phyloP scores from a whole-genome alignment of 2,797 vertebrate species.

The Urosaurus nigricauda region DNA sequence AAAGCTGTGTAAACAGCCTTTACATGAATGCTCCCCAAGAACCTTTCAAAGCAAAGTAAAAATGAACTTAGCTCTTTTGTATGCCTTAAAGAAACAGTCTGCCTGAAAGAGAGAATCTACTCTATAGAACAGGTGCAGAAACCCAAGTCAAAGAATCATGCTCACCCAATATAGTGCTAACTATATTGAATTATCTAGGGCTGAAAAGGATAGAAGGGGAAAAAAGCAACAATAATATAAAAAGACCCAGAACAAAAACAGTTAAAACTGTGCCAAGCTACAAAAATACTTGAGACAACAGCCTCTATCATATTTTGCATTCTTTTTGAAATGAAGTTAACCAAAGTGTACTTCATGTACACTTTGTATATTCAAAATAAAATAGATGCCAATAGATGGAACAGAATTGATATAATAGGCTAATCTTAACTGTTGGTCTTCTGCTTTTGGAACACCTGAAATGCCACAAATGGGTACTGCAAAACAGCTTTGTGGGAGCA shows the following conservation, averaged over 20 bases:
- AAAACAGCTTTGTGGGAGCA: too few relatives aligned
- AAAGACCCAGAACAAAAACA: neutral
- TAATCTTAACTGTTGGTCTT: neutral
- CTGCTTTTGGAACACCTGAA: neutral
- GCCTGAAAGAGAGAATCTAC: neutral
- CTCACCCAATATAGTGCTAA: neutral
- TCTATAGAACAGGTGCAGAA: neutral
- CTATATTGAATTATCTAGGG: neutral
- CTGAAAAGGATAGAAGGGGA: neutral
- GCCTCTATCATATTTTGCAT: neutral
- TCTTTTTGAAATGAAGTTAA: neutral
- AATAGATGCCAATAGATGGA: neutral
- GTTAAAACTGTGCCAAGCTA: neutral
- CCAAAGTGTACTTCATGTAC: neutral
- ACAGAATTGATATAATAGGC: neutral
- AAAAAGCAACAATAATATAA: neutral
- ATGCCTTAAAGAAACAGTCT: neutral
- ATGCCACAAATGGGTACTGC: too few relatives aligned
- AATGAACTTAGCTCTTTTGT: slow-evolving; percentile 23
- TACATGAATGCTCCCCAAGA: neutral
- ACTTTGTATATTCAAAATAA: neutral
- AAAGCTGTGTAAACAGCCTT: slow-evolving; percentile 31
- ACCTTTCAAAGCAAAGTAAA: slow-evolving; percentile 5
- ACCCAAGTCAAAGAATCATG: neutral
- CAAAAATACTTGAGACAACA: neutral